Conservation (phyloP, 2,888 invertebrate genomes). For the Synergus gifuensis region DNA sequence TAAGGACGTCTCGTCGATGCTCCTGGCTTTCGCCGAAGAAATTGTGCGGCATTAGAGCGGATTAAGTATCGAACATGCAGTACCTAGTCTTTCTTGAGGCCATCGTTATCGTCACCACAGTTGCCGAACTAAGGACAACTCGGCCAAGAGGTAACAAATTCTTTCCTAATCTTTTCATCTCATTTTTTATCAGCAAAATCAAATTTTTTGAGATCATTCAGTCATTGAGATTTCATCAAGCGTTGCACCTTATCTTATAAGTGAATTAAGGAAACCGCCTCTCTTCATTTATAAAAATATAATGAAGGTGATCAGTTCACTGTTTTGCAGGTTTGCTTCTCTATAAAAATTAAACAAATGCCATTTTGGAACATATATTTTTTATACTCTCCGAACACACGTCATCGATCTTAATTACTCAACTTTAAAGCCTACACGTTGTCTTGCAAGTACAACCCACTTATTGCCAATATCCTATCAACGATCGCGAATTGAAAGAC, state of each 20-base stretch:
- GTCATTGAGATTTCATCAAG: no score
- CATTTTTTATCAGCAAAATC: no score
- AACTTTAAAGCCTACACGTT: constrained; percentile 2
- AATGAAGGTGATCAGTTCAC: no score
- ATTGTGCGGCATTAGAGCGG: constrained; percentile 58
- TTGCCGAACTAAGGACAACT: constrained; percentile 54
- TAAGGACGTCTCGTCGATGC: constrained; percentile 1
- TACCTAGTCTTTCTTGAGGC: constrained; percentile 64
- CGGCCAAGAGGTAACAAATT: constrained; percentile 24
- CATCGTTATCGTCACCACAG: constrained; percentile 57
- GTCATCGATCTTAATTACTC: constrained; percentile 9
- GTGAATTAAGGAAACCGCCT: no score
- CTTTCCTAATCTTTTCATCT: not conserved
- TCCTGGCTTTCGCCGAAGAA: constrained; percentile 27
- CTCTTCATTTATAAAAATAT: no score
- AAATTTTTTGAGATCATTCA: no score
- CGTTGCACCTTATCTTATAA: no score
- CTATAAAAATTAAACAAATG: not conserved
- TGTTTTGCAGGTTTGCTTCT: not conserved
- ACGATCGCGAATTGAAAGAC: not conserved
- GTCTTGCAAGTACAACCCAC: constrained; percentile 10
- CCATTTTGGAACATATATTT: not conserved
- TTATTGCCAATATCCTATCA: constrained; percentile 2
- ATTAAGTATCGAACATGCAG: constrained; percentile 10
- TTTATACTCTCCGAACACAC: not conserved